These are phyloP conservation scores for Oscheius sp. DNA, from an alignment of 1,140 invertebrate genomes.

Conservation along the genomic window DNA sequence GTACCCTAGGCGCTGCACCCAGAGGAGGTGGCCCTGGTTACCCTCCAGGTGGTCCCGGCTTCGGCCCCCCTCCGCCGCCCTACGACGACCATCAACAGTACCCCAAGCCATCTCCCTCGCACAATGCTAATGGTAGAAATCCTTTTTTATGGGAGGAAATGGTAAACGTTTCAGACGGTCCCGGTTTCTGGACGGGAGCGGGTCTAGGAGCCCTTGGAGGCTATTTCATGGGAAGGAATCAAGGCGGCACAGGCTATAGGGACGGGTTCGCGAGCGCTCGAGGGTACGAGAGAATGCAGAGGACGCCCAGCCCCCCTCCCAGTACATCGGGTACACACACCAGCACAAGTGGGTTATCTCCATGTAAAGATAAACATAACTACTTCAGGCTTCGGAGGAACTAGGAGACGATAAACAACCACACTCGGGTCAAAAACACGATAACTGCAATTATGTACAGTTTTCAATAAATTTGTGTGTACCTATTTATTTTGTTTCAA, in stretches of 20 bases:
- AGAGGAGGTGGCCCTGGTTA: constrained; percentile 8
- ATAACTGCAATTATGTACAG: too few species aligned
- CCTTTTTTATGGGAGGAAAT: background rate
- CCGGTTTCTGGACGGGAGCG: constrained; percentile 37
- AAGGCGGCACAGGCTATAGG: background rate
- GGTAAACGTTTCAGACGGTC: constrained; percentile 10
- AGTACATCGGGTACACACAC: too few species aligned
- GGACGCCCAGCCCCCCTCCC: too few species aligned
- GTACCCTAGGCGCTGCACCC: background rate
- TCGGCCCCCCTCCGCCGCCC: constrained; percentile 9
- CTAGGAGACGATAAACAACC: too few species aligned
- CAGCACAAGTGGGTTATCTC: too few species aligned
- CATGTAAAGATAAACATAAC: too few species aligned
- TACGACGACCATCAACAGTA: background rate
- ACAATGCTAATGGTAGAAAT: constrained; percentile 6
- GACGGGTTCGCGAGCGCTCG: too few species aligned
- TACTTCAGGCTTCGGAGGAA: too few species aligned
- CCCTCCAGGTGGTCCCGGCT: constrained; percentile 9
- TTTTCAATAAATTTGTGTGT: too few species aligned
- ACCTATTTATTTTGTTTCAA: too few species aligned
- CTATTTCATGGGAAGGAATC: constrained; percentile 30
- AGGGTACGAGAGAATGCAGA: too few species aligned
- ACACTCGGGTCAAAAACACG: too few species aligned
- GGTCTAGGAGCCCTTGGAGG: constrained; percentile 33
- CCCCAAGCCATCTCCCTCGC: background rate